Evolutionary conservation across 2,797 vertebrate species (phyloP).

Genomic region (Coilia nasus): DNA sequence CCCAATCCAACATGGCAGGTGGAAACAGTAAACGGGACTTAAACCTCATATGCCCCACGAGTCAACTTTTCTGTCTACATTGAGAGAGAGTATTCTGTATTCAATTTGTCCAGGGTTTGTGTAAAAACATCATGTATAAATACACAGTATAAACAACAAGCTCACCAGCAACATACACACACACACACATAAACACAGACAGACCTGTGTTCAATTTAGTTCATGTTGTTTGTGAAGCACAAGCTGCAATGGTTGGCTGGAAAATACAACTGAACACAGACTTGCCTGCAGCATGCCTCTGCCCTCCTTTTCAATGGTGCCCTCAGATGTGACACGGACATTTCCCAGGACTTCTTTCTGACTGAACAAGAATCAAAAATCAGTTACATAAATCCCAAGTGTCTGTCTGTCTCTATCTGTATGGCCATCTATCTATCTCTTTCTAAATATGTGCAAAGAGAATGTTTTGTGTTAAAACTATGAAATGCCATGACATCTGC

Average conservation of each 20-base stretch:
- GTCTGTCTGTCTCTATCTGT: neutral
- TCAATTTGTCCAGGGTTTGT: too few species aligned
- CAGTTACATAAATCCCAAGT: neutral
- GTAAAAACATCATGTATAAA: too few species aligned
- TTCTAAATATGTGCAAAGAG: too few species aligned
- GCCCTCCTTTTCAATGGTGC: conserved; percentile 67
- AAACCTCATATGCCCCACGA: neutral
- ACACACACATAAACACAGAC: too few species aligned
- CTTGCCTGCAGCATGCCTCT: conserved; percentile 72
- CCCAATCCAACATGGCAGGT: neutral
- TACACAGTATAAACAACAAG: neutral
- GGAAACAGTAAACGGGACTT: neutral
- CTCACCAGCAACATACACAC: neutral
- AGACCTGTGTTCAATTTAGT: too few species aligned
- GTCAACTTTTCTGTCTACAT: too few species aligned
- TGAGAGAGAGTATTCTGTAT: too few species aligned
- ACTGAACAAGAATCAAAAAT: conserved; percentile 47
- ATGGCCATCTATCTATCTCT: too few species aligned
- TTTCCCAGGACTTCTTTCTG: conserved; percentile 45
- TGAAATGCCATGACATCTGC: neutral
- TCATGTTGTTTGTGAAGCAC: too few species aligned
- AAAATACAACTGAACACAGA: neutral
- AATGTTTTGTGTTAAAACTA: neutral
- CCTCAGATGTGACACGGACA: conserved; percentile 57
- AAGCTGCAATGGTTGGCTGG: too few species aligned